Percentiles rank a stretch among this genome's conserved stretches.
Evolutionary conservation across 2,888 invertebrate genomes (phyloP).

Genomic region (Arge pagana): DNA sequence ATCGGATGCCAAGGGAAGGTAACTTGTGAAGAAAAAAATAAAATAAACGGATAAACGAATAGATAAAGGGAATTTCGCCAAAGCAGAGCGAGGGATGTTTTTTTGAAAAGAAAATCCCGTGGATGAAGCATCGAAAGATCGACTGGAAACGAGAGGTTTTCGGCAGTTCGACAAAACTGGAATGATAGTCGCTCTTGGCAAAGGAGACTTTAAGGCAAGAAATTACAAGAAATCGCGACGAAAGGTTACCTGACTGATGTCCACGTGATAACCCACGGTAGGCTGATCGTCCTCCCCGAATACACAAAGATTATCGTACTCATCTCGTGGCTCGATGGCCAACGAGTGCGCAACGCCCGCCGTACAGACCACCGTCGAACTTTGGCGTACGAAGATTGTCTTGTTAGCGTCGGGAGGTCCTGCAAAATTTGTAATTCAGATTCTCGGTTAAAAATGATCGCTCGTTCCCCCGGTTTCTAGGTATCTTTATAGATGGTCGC

Average conservation of each 20-base stretch:
- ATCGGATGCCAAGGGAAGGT: constrained; percentile 18
- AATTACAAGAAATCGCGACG: too few relatives aligned
- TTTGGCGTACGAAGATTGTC: constrained; percentile 81
- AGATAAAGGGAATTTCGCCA: too few relatives aligned
- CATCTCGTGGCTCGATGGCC: constrained; percentile 89
- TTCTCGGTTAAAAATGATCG: background rate
- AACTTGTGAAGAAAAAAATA: constrained; percentile 12
- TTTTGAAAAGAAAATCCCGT: background rate
- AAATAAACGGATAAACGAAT: background rate
- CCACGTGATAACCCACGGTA: constrained; percentile 61
- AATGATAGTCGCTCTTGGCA: too few relatives aligned
- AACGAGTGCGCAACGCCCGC: constrained; percentile 76
- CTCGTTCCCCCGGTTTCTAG: background rate
- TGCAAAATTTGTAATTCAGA: constrained; percentile 40
- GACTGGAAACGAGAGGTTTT: too few relatives aligned
- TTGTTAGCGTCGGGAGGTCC: constrained; percentile 83
- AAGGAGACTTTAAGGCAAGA: too few relatives aligned
- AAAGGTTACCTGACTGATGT: constrained; percentile 56
- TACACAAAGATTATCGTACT: constrained; percentile 83
- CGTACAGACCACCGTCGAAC: constrained; percentile 83
- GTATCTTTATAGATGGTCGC: too few relatives aligned
- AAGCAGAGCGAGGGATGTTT: background rate
- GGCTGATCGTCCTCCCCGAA: constrained; percentile 67
- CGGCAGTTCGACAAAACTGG: too few relatives aligned
- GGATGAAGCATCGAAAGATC: background rate